Percentiles rank a stretch among this genome's conserved stretches.
These are phyloP conservation scores for Poecilus cupreus DNA, from an alignment of 2,888 invertebrate species.

Conservation along the genomic window DNA sequence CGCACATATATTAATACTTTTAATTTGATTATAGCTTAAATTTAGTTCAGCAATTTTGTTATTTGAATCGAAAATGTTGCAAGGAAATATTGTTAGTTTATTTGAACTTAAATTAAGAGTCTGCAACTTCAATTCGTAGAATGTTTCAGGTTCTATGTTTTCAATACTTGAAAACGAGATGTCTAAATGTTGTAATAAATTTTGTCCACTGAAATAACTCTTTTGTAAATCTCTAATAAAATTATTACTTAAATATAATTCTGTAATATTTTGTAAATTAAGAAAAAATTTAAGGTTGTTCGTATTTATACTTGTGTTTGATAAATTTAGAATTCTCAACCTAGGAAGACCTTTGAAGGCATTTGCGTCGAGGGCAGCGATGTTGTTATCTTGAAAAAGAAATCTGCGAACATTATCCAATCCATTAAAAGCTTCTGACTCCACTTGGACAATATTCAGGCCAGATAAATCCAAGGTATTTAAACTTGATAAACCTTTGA, in stretches of 20 bases:
- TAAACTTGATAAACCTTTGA: too few species aligned
- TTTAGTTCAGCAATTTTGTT: neutral
- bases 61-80: neutral
- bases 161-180: neutral
- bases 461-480: too few species aligned
- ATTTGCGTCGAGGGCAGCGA: neutral
- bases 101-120: neutral
- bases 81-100: neutral
- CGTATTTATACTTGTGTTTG: neutral
- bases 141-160: neutral
- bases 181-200: neutral
- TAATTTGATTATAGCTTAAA: neutral
- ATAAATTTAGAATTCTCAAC: neutral
- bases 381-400: conserved; percentile 14
- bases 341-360: neutral
- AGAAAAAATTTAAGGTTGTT: neutral
- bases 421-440: too few species aligned
- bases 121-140: neutral
- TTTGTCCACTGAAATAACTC: neutral
- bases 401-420: too few species aligned
- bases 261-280: neutral
- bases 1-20: neutral
- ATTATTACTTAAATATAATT: too few species aligned
- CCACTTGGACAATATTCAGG: too few species aligned
- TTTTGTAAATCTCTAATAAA: too few species aligned